Conservation (phyloP, 2,113 vertebrate species). For the Leuciscus idus region DNA sequence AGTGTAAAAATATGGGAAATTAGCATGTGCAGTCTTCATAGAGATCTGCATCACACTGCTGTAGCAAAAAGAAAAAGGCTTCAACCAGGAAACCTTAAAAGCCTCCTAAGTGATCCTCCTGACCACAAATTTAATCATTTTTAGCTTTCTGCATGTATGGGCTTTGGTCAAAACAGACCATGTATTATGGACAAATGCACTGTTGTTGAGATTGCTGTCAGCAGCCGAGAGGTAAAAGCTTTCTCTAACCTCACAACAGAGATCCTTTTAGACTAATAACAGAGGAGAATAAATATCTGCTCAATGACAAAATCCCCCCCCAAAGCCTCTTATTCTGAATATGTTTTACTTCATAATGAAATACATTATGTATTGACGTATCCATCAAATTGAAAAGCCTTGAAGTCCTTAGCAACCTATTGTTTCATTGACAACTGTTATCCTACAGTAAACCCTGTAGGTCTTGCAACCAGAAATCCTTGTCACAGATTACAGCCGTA, state of each 20-base stretch:
- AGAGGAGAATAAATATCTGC: background rate
- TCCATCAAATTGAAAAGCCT: background rate
- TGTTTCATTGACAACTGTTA: conserved; percentile 43
- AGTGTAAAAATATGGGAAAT: background rate
- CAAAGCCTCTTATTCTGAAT: background rate
- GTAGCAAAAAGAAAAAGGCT: background rate
- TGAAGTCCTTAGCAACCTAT: conserved; percentile 18
- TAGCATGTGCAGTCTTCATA: background rate
- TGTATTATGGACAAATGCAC: background rate
- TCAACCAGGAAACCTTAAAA: background rate
- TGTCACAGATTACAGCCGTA: conserved; percentile 5
- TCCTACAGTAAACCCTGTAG: conserved; percentile 41
- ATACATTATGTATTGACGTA: background rate
- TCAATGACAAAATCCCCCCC: background rate
- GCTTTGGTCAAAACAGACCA: background rate
- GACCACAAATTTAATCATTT: background rate
- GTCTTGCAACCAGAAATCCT: conserved; percentile 16
- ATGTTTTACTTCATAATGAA: background rate
- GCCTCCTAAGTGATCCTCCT: background rate
- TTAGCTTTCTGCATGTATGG: background rate
- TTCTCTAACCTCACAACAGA: conserved; percentile 1
- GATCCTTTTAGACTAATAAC: conserved; percentile 8
- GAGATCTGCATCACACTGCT: background rate
- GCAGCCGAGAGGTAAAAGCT: conserved; percentile 5
- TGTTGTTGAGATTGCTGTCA: conserved; percentile 12